phyloP scores from a whole-genome alignment of 2,888 invertebrate genomes.

The Sesamia inferens region DNA sequence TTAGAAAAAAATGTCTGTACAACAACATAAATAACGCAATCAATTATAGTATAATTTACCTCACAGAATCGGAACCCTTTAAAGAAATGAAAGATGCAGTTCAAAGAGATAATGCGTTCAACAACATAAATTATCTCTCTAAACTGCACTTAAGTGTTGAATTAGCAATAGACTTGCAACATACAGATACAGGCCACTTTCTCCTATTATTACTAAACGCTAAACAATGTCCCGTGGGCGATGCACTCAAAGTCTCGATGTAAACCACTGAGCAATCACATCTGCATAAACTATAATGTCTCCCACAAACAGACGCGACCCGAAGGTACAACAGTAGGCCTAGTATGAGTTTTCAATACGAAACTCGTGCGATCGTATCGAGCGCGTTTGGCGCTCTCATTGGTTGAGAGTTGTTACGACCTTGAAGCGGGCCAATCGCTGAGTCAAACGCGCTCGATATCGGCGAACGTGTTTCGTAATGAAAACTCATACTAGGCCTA shows the following conservation, averaged over 20 bases:
- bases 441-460: no score
- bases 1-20: no score
- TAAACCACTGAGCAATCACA: conserved; percentile 25
- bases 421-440: no score
- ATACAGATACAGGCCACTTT: conserved; percentile 19
- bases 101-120: neutral
- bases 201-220: conserved; percentile 25
- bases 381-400: no score
- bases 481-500: no score
- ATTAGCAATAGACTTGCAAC: neutral
- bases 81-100: neutral
- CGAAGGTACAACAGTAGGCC: neutral
- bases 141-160: neutral
- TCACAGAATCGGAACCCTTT: neutral
- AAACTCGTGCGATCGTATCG: no score
- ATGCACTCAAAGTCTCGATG: conserved; percentile 29
- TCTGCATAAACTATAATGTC: conserved; percentile 29
- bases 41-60: neutral
- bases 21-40: neutral
- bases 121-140: neutral
- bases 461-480: no score
- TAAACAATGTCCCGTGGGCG: conserved; percentile 47
- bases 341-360: no score
- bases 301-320: neutral
- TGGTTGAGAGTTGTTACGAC: no score